Base-by-base conservation (phyloP, 2,113 vertebrate species). In the Lota lota region DNA sequence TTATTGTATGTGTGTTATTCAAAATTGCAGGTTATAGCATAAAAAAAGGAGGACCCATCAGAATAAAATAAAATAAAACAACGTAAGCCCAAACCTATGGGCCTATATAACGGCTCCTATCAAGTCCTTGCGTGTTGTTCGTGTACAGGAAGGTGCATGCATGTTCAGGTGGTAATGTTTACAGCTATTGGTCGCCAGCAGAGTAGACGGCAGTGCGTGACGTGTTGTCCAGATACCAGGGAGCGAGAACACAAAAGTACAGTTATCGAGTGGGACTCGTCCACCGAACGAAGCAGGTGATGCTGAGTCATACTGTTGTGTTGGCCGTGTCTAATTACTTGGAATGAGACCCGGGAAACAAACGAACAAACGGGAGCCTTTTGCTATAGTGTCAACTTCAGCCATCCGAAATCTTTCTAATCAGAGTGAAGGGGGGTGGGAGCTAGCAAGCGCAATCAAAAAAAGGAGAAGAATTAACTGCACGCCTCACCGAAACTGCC, bases 271-370 rank as follows among this genome's bases (percentile, higher is more conserved):
- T 63, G 65, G 71, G 61, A 77, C 78, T 71, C 65, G 67, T 63
- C 68, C 24, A 60, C 68, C 64, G 50, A 22, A 24, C 15, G 40
- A 47, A 47, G 33, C 61, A 19, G 17, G 61, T 8, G 74, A 60
- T 80, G 72, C 78, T 80, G 82, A 79, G 72, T 75, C 67, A 58
- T 64, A 51, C 47, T 67, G 62, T 18, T 61, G 16, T 1, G 11
- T 18, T 33, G 65, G 33, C 68, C 68, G 71, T 77, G 74, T n/a
- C 72, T 78, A 72, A 76, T 83, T 81, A 85, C 75, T 81, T 79
- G 69, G 61, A 15, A 66, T 59, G 72, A 68, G 71, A 82, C 22
- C 62, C 68, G 33, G 74, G 51, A 79, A 81, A 87, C 62, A 78
- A 81, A 83, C 63, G 63, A 61, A 53, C 65, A 56, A 56, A 56